A percentile compares a stretch with the other conserved stretches of the same genome.
These are phyloP conservation scores for Brenthis ino DNA, from an alignment of 2,888 invertebrate species.

Conservation along the genomic window DNA sequence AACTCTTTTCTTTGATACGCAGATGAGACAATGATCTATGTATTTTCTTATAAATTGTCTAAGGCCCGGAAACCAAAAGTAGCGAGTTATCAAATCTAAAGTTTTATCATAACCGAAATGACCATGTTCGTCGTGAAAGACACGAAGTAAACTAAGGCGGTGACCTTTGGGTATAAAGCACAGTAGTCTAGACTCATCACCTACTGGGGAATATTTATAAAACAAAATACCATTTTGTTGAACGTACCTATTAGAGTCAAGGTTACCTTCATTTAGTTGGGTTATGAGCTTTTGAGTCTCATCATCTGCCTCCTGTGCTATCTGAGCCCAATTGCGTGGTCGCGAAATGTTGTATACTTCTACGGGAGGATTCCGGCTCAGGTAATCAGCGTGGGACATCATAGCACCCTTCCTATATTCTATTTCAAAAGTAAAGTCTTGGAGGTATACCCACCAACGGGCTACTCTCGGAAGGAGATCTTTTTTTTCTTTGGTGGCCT, in stretches of 20 bases:
- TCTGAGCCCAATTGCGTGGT: constrained; percentile 38
- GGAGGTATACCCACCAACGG: constrained; percentile 45
- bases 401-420: constrained; percentile 31
- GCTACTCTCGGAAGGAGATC: constrained; percentile 48
- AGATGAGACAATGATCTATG: constrained; percentile 22
- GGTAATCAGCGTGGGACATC: constrained; percentile 45
- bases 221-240: constrained; percentile 30
- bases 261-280: constrained; percentile 23
- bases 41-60: constrained; percentile 27
- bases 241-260: constrained; percentile 26
- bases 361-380: constrained; percentile 42
- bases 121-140: constrained; percentile 38
- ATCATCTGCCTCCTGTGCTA: constrained; percentile 34
- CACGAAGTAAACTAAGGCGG: constrained; percentile 33
- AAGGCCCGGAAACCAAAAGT: constrained; percentile 29
- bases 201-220: constrained; percentile 28
- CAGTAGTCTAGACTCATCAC: constrained; percentile 25
- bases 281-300: constrained; percentile 31
- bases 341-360: constrained; percentile 25
- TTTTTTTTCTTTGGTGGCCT: constrained; percentile 44
- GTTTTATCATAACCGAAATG: constrained; percentile 10
- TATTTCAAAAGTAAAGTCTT: constrained; percentile 36
- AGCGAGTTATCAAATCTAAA: background rate
- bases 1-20: constrained; percentile 35
- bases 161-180: constrained; percentile 40